A percentile compares a stretch with the other conserved stretches of the same genome.
Evolutionary conservation across 37 sponge, comb jelly and placozoan genomes (phyloP).

Genomic region (Petrosia ficiformis): DNA sequence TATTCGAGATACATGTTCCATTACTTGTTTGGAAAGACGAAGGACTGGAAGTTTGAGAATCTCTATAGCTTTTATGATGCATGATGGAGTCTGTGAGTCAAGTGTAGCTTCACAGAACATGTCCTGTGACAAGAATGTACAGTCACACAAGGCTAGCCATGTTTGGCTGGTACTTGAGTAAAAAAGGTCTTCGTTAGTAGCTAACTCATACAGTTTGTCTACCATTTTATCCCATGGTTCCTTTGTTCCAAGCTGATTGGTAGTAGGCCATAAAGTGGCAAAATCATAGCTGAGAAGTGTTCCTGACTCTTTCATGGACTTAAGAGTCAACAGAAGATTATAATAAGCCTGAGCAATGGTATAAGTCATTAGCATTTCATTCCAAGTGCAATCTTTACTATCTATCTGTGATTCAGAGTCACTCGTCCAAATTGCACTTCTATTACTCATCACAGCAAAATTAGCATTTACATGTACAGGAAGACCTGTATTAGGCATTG

Average conservation of each 20-base stretch:
- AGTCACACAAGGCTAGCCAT: conserved; percentile 17
- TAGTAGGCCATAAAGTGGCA: conserved; percentile 41
- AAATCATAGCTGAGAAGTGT: conserved; percentile 4
- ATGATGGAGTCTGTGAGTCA: neutral
- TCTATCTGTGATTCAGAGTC: neutral
- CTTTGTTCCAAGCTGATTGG: neutral
- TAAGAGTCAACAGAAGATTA: neutral
- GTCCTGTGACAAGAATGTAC: conserved; percentile 15
- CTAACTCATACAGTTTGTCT: neutral
- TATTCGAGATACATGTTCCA: neutral
- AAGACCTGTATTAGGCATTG: conserved; percentile 15
- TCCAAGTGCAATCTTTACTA: neutral
- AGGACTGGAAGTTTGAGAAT: conserved; percentile 22
- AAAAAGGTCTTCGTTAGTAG: conserved; percentile 4
- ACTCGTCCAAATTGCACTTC: conserved; percentile 34
- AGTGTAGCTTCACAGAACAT: conserved; percentile 1
- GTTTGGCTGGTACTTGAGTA: conserved; percentile 1
- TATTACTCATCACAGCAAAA: conserved; percentile 36
- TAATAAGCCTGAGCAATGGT: conserved; percentile 11
- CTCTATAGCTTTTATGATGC: neutral
- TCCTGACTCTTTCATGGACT: neutral
- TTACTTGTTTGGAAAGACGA: neutral
- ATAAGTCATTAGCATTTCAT: neutral
- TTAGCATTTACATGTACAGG: conserved; percentile 35
- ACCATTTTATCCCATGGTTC: conserved; percentile 36